phyloP scores from a whole-genome alignment of 2,113 vertebrate genomes.

The Okapia johnstoni region DNA sequence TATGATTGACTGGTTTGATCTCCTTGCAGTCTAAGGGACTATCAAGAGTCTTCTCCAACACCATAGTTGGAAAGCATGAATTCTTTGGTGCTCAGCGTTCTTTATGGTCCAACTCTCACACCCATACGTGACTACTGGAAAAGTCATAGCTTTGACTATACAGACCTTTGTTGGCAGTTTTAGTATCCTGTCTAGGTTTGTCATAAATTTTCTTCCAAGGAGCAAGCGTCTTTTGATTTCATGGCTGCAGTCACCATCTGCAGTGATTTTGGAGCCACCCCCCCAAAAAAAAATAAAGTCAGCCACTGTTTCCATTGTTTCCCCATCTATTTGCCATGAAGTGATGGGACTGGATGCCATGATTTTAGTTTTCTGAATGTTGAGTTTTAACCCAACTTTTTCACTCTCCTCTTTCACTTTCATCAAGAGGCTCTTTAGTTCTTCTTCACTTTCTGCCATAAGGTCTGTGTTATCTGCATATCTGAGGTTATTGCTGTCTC shows the following conservation, averaged over 20 bases:
- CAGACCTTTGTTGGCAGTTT: neutral
- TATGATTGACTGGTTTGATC: neutral
- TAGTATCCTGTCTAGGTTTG: neutral
- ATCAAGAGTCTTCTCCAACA: neutral
- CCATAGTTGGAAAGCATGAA: neutral
- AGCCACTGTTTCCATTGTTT: neutral
- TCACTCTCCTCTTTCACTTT: neutral
- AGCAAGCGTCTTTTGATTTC: neutral
- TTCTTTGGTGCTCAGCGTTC: neutral
- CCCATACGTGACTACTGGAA: neutral
- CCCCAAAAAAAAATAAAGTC: neutral
- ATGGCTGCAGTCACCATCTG: neutral
- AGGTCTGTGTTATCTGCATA: neutral
- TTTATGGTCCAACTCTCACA: neutral
- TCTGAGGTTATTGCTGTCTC: neutral
- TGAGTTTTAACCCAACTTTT: neutral
- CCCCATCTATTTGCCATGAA: neutral
- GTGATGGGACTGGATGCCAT: neutral
- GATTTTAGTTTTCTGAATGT: neutral
- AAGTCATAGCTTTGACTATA: neutral
- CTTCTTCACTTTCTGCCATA: neutral
- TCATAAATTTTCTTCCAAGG: neutral
- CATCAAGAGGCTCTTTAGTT: neutral
- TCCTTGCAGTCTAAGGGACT: neutral
- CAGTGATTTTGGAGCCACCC: neutral